phyloP scores from a whole-genome alignment of 2,113 vertebrate genomes.

The Stictonetta naevosa region DNA sequence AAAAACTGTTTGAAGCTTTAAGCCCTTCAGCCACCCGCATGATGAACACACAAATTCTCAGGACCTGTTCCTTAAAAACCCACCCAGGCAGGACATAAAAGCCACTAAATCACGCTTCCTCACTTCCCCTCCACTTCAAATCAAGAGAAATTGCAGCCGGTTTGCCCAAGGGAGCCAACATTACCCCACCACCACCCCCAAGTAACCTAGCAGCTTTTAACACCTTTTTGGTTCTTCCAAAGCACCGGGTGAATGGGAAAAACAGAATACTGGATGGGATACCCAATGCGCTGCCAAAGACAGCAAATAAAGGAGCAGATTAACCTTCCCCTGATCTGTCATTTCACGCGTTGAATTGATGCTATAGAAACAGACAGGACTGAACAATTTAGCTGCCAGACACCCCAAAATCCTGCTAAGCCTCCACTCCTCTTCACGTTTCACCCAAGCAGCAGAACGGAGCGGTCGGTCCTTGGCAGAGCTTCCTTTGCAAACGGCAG shows the following conservation, averaged over 20 bases:
- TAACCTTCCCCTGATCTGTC: background rate
- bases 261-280: background rate
- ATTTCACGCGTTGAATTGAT: background rate
- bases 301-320: background rate
- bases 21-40: background rate
- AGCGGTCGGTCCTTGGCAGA: background rate
- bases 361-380: background rate
- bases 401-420: background rate
- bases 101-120: background rate
- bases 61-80: constrained; percentile 7
- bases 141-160: background rate
- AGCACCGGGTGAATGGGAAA: background rate
- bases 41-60: background rate
- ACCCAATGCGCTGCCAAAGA: background rate
- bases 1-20: background rate
- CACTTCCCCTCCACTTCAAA: background rate
- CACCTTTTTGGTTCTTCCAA: background rate
- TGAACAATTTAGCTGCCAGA: background rate
- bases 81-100: background rate
- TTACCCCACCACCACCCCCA: background rate
- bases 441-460: background rate
- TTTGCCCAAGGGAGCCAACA: background rate
- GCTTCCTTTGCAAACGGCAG: background rate
- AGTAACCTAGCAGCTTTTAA: background rate
- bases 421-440: background rate